Evolutionary conservation across 2,113 vertebrate species (phyloP), one percentile per base, ranked within the genome.

Genomic region (Narcine bancroftii): DNA sequence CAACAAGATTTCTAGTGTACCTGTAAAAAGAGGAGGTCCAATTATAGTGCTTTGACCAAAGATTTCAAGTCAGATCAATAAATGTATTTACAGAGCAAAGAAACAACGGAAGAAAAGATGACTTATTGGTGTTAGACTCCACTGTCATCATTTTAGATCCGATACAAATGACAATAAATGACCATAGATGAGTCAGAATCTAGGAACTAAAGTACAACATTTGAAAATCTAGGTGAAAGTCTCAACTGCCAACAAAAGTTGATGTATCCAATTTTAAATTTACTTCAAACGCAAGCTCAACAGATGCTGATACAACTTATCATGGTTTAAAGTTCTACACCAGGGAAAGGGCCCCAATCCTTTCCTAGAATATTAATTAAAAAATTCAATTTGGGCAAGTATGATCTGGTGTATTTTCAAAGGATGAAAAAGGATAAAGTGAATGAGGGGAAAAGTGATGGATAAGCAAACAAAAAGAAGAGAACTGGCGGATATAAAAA

Each of bases 1-100:
- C 97, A 81, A 99, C 97, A 93, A 99, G 96, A 95, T 99, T 99
- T 94, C 99, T 96, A 7, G 99, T 99, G 93, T 99, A 99, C 93
- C 99, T 99, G 94, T 24, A 83, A 94, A 47, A 63, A 13, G 36
- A 45, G 21, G 36, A 19, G 21, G 85, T 42, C 65, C 24, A 45
- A 66, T 10, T 6, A 26, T 66, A 26, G 21, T 65, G 87, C 24
- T 0, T 45, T 9, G 69, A 66, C 21, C 50, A 65, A 89, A 66
- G 19, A 66, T 69, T n/a, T 24, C 36, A 69, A 91, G 63, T 3
- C 26, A 91, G 36, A 45, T 26, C n/a, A 91, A 81, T 17, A 81
- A 53, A 9, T 3, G 7, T 39, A 26, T 69, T 91, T 69, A 71
- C 19, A 83, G 39, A 26, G 15, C 85, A 69, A 10, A 89, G 47